Evolutionary conservation across 2,888 invertebrate species (phyloP).

Genomic region (Harpalus rubripes): DNA sequence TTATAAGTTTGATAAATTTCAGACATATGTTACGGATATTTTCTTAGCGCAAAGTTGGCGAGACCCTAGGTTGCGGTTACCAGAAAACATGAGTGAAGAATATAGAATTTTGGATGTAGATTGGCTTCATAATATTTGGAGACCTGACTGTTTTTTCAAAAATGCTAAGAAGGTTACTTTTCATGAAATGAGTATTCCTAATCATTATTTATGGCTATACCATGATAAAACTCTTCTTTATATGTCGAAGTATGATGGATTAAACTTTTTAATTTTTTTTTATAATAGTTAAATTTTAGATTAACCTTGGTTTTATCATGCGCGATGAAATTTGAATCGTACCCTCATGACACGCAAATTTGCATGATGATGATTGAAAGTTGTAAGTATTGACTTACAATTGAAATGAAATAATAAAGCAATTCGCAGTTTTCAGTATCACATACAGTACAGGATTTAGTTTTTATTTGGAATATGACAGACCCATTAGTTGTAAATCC

Average conservation of each 20-base stretch:
- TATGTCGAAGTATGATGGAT: slow-evolving; percentile 89
- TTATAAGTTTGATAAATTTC: slow-evolving; percentile 70
- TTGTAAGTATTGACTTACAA: slow-evolving; percentile 82
- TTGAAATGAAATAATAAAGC: slow-evolving; percentile 38
- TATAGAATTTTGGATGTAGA: slow-evolving; percentile 93
- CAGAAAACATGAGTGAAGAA: slow-evolving; percentile 96
- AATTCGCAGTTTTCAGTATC: slow-evolving; percentile 82
- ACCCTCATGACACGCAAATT: slow-evolving; percentile 95
- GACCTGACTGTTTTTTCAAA: slow-evolving; percentile 96
- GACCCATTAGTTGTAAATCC: slow-evolving; percentile 93
- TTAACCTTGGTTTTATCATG: slow-evolving; percentile 93
- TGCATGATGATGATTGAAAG: slow-evolving; percentile 97
- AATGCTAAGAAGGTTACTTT: slow-evolving; percentile 95
- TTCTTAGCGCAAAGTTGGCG: slow-evolving; percentile 96
- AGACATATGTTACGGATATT: slow-evolving; percentile 96
- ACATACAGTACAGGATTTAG: slow-evolving; percentile 92
- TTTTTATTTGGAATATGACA: slow-evolving; percentile 93
- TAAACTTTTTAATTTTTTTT: slow-evolving; percentile 28
- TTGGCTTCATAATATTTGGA: slow-evolving; percentile 94
- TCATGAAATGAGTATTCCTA: slow-evolving; percentile 96
- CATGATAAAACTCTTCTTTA: slow-evolving; percentile 94
- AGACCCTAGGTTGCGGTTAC: slow-evolving; percentile 91
- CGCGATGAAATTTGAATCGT: slow-evolving; percentile 96
- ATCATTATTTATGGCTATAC: slow-evolving; percentile 94
- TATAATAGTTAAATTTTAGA: slow-evolving; percentile 78